Base-by-base conservation (phyloP, 2,797 vertebrate genomes). In the Hylomyscus alleni region DNA sequence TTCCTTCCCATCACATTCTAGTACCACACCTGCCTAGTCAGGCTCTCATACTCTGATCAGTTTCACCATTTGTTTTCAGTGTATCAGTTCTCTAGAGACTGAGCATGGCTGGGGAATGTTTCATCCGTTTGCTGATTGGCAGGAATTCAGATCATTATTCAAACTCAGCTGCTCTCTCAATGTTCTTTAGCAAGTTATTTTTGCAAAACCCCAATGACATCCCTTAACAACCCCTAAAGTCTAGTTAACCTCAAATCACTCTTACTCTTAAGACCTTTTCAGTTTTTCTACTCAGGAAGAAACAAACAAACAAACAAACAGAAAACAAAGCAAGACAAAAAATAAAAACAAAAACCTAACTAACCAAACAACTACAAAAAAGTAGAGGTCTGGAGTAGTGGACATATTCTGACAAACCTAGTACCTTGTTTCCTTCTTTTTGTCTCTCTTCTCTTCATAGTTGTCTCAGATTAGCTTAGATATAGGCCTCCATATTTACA, bases 181-280 rank as follows among this genome's bases (percentile, higher is more conserved):
- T 80, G 52, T 65, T 95, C 54, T 77, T 91, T 65, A 77, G 62
- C 47, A 96, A 86, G 77, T 54, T 91, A 37, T 80, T 89, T 95
- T 78, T 83, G 3, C 24, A 94, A 95, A 95, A 62, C 9, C 24
- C 80, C 67, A 92, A 54, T 81, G 69, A 26, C 65, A 54, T 75
- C 26, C 4, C 90, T 92, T 92, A 75, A 72, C 29, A 90, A 89
- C 69, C 24, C 10, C 47, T 60, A 89, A 95, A 87, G 11, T 47
- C 65, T 67, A 54, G 13, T 89, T 89, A 73, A 75, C 44, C 92
- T 92, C 56, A 54, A 92, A 76, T 4, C 19, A 37, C 8, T 34
- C 14, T 77, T 7, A 60, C 37, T 83, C 88, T 65, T 89, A 94
- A 94, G 67, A 20, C 2, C 22, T 80, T 83, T 93, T 29, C 78